These are phyloP conservation scores for Spinibarbus caldwelli DNA, from an alignment of 2,797 vertebrate genomes.

Conservation along the genomic window DNA sequence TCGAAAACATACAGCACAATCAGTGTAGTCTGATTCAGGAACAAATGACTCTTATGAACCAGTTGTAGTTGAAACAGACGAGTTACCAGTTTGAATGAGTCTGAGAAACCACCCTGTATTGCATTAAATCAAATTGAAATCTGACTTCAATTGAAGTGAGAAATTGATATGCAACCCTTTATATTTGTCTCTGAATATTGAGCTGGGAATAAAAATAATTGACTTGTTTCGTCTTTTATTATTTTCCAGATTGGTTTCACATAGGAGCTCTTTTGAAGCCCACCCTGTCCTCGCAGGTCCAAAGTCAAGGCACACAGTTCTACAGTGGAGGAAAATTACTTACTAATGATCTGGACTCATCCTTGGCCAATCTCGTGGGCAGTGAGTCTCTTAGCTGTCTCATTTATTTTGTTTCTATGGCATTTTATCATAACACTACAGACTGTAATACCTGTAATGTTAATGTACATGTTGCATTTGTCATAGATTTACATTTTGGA, in stretches of 20 bases:
- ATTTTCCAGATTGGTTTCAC: slow-evolving; percentile 65
- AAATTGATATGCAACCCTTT: not conserved
- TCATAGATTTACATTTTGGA: slow-evolving; percentile 89
- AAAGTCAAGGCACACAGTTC: slow-evolving; percentile 74
- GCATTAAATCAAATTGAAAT: not conserved
- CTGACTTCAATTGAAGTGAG: not conserved
- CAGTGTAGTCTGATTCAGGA: too few relatives aligned
- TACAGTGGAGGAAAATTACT: slow-evolving; percentile 81
- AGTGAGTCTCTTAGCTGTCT: slow-evolving; percentile 77
- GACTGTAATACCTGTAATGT: not conserved
- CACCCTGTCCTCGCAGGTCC: slow-evolving; percentile 77
- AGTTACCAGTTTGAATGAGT: too few relatives aligned
- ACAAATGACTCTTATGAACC: not conserved
- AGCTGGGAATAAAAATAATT: not conserved
- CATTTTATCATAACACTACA: not conserved
- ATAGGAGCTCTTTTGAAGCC: slow-evolving; percentile 86
- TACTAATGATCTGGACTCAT: slow-evolving; percentile 86
- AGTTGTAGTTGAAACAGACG: too few relatives aligned
- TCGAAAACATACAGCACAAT: too few relatives aligned
- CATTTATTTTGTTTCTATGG: not conserved
- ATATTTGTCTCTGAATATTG: not conserved
- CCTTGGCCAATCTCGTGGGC: slow-evolving; percentile 88
- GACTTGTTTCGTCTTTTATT: slow-evolving; percentile 23
- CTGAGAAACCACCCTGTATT: too few relatives aligned
- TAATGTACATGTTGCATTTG: slow-evolving; percentile 25